Evolutionary conservation across 2,113 vertebrate species (phyloP).

Genomic region (Nibea coibor): DNA sequence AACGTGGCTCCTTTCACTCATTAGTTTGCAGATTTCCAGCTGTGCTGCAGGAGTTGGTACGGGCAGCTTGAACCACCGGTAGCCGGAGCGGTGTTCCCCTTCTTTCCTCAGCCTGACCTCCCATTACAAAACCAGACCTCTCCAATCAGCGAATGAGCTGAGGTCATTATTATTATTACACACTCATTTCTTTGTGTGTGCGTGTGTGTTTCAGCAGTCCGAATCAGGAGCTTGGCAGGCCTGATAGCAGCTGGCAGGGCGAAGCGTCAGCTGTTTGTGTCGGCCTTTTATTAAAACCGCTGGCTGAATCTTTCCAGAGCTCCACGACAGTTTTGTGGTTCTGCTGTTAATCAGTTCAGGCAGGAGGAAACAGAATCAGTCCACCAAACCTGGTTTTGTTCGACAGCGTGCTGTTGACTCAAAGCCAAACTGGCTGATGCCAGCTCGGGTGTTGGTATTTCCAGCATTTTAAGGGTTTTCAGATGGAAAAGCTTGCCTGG

Average conservation of each 20-base stretch:
- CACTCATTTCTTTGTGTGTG: slow-evolving; percentile 15
- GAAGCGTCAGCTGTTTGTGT: slow-evolving; percentile 68
- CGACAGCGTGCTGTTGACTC: not conserved
- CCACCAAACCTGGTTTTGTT: slow-evolving; percentile 19
- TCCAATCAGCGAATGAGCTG: slow-evolving; percentile 59
- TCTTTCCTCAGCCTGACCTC: slow-evolving; percentile 41
- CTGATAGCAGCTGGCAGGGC: slow-evolving; percentile 62
- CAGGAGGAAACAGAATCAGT: slow-evolving; percentile 45
- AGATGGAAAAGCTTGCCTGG: not conserved
- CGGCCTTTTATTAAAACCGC: slow-evolving; percentile 65
- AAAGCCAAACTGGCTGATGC: not conserved
- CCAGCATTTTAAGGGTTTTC: not conserved
- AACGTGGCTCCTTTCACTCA: no score
- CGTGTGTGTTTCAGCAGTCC: slow-evolving; percentile 13
- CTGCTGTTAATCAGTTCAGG: slow-evolving; percentile 57
- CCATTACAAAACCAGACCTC: slow-evolving; percentile 31
- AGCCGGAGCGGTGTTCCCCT: slow-evolving; percentile 35
- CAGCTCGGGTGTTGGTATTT: not conserved
- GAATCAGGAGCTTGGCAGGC: slow-evolving; percentile 65
- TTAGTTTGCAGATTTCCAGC: not conserved
- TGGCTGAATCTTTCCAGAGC: slow-evolving; percentile 72
- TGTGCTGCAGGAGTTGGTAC: not conserved
- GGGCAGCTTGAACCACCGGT: slow-evolving; percentile 6
- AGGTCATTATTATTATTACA: slow-evolving; percentile 63
- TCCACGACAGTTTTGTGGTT: slow-evolving; percentile 36